phyloP scores from a whole-genome alignment of 2,113 vertebrate species.

The Camarhynchus parvulus region DNA sequence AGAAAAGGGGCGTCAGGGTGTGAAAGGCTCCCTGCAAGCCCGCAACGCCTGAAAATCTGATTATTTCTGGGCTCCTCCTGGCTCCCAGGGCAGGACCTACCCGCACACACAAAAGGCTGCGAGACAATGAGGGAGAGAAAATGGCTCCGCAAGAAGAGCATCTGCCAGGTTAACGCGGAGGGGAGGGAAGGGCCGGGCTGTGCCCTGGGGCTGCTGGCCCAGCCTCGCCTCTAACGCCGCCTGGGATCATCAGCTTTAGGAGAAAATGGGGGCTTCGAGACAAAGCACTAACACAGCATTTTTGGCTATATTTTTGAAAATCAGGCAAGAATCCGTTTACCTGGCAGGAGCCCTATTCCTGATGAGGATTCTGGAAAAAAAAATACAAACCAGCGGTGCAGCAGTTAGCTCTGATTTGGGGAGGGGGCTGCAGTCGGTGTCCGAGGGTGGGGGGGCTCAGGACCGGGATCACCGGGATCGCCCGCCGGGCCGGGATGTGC shows the following conservation, averaged over 20 bases:
- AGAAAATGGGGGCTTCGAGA: background rate
- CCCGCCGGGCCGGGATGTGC: background rate
- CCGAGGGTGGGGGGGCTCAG: background rate
- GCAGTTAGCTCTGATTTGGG: background rate
- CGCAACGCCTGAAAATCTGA: background rate
- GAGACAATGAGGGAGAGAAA: constrained; percentile 26
- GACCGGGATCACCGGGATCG: background rate
- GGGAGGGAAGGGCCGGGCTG: background rate
- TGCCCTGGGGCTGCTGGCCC: background rate
- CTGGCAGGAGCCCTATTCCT: constrained; percentile 42
- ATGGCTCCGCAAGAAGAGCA: constrained; percentile 34
- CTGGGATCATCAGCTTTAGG: background rate
- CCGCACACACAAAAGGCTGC: background rate
- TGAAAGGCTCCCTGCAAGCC: background rate
- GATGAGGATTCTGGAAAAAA: constrained; percentile 17
- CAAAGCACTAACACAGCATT: background rate
- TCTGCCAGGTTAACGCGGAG: background rate
- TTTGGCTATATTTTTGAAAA: background rate
- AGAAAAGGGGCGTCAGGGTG: background rate
- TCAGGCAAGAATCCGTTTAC: constrained; percentile 30
- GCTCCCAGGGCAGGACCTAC: background rate
- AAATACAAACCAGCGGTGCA: background rate
- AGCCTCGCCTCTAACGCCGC: background rate
- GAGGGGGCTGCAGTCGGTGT: background rate
- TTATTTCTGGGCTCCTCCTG: background rate